phyloP scores from a whole-genome alignment of 2,113 vertebrate genomes.

The Peucedramus taeniatus region DNA sequence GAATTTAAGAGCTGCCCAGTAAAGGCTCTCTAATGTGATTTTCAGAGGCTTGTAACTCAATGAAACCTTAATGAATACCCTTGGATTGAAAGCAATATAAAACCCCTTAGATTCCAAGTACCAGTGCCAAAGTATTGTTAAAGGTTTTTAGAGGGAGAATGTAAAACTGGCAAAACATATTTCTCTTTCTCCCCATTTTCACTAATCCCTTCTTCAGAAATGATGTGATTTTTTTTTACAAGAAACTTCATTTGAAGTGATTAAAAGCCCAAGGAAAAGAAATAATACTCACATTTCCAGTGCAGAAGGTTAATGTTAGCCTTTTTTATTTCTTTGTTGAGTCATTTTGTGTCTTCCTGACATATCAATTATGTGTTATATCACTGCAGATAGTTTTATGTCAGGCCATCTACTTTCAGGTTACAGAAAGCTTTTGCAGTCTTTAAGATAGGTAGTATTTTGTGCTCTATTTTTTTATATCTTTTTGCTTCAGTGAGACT shows the following conservation, averaged over 20 bases:
- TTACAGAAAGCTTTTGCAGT: background rate
- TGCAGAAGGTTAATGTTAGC: background rate
- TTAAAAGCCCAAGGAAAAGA: background rate
- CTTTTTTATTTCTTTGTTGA: background rate
- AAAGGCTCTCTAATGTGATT: constrained; percentile 13
- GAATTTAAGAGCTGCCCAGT: constrained; percentile 3
- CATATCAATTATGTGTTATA: background rate
- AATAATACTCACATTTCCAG: background rate
- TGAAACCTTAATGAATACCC: constrained; percentile 30
- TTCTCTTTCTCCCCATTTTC: background rate
- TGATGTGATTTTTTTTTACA: background rate
- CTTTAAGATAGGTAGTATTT: background rate
- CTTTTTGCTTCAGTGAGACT: background rate
- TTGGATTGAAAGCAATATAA: constrained; percentile 21
- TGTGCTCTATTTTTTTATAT: background rate
- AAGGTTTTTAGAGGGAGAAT: background rate
- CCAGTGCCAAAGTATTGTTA: background rate
- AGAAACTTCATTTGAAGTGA: background rate
- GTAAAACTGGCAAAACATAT: background rate
- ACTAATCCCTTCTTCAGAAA: background rate
- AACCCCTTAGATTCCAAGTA: background rate
- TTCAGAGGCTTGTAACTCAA: constrained; percentile 34
- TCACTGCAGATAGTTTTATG: background rate
- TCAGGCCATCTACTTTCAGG: background rate
- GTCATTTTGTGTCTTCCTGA: constrained; percentile 8